phyloP scores from a whole-genome alignment of 1,140 invertebrate genomes.

The Drosophila auraria region DNA sequence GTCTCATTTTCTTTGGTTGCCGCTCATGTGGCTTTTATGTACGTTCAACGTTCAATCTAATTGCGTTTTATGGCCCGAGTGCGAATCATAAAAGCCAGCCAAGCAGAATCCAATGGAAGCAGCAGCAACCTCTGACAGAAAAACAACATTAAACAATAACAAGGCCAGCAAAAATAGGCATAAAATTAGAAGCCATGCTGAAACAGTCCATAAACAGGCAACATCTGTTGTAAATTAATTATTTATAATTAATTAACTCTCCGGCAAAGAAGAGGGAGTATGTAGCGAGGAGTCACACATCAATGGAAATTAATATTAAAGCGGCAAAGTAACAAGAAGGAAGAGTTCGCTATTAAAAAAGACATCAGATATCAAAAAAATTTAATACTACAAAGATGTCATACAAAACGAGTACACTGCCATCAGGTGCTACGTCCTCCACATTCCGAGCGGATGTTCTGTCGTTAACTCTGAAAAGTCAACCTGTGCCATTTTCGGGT shows the following conservation, averaged over 20 bases:
- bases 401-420: too few species aligned
- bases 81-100: constrained; percentile 44
- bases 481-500: too few species aligned
- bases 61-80: constrained; percentile 63
- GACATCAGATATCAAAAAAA: too few species aligned
- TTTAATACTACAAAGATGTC: too few species aligned
- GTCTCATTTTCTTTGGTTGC: not conserved
- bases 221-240: constrained; percentile 66
- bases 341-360: too few species aligned
- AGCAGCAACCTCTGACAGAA: constrained; percentile 5
- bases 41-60: constrained; percentile 61
- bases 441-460: too few species aligned
- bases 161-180: constrained; percentile 12
- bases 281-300: not conserved
- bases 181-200: constrained; percentile 16
- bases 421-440: too few species aligned
- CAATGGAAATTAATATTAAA: not conserved
- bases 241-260: constrained; percentile 69
- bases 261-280: not conserved
- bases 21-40: constrained; percentile 67
- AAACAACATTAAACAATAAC: constrained; percentile 6
- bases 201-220: constrained; percentile 1
- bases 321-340: too few species aligned
- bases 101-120: constrained; percentile 21
- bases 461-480: too few species aligned